These are phyloP conservation scores for Palythoa grandiflora DNA, from an alignment of 92 coral and sea anemone genomes.

Conservation along the genomic window DNA sequence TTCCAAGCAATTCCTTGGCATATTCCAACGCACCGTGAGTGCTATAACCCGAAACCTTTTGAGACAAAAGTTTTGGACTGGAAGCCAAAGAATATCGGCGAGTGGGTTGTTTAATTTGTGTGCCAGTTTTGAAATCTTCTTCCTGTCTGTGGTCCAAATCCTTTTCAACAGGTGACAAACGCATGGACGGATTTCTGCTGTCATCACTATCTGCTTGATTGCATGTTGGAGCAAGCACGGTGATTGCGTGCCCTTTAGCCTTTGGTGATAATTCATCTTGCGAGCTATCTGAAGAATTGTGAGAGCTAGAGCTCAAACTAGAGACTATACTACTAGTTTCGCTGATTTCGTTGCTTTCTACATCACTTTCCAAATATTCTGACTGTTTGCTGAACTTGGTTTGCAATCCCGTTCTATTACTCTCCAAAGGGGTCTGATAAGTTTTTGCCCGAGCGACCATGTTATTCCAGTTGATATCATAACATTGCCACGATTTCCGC, in stretches of 20 bases:
- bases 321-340: conserved; percentile 67
- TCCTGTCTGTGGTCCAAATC: background rate
- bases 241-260: background rate
- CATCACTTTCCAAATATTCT: conserved; percentile 37
- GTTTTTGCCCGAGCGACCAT: conserved; percentile 24
- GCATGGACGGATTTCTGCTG: conserved; percentile 9
- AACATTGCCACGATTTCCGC: conserved; percentile 43
- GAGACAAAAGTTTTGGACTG: background rate
- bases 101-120: background rate
- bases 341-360: conserved; percentile 48
- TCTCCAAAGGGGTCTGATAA: conserved; percentile 19
- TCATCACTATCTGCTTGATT: background rate
- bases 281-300: conserved; percentile 61
- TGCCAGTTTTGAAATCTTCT: background rate
- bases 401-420: background rate
- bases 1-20: conserved; percentile 75
- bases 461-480: conserved; percentile 24
- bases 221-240: background rate
- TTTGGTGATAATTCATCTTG: conserved; percentile 1
- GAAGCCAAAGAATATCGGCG: conserved; percentile 35
- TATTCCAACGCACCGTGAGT: conserved; percentile 89
- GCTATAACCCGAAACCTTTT: conserved; percentile 82
- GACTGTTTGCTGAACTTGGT: background rate
- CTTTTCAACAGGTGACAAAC: conserved; percentile 4
- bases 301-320: conserved; percentile 59